Evolutionary conservation across 2,797 vertebrate species (phyloP), one percentile per base, ranked within the genome.

Genomic region (Crypturellus tataupa): DNA sequence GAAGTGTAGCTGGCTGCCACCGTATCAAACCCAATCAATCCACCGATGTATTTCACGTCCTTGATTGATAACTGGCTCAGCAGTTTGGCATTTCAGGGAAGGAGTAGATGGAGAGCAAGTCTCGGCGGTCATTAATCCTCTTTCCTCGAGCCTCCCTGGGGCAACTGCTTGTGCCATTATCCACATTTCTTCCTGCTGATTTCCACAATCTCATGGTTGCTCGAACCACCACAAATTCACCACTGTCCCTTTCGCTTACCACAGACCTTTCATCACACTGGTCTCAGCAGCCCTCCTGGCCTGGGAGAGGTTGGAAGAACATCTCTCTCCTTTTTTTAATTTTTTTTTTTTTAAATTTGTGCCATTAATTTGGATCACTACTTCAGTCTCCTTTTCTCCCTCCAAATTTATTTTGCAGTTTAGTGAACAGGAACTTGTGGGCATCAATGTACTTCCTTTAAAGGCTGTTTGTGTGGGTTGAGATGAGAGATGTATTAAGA

Each of bases 41-140:
- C 88, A 63, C 96, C 91, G 90, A 97, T 96, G 68, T 93, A 96
- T 98, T 97, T 97, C 97, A 93, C 76, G 33, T 94, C 92, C 87
- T 90, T 97, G 97, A 98, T 97, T 95, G 97, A 98, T 98, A 98
- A 96, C 97, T 95, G 93, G 96, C 90, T 96, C 91, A 31, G 35
- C 7, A 5, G 59, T 89, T 96, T 96, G 97, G 90, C 94, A 93
- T 98, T 97, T 97, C 96, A 95, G 95, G 94, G 94, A 97, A 94
- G 93, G 87, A 93, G 49, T 85, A 56, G 91, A 96, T 96, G 81
- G 91, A 85, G 86, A 96, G 53, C 85, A 59, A 40, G 71, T 93
- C 96, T 96, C 94, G 1, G 37, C 33, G 68, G 94, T 97, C 97
- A 96, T 97, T 96, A 98, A 97, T 98, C 93, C 97, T 96, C 87